Percentiles rank a stretch among this genome's conserved stretches.
These are phyloP conservation scores for Podargus strigoides DNA, from an alignment of 2,797 vertebrate species.

Conservation along the genomic window DNA sequence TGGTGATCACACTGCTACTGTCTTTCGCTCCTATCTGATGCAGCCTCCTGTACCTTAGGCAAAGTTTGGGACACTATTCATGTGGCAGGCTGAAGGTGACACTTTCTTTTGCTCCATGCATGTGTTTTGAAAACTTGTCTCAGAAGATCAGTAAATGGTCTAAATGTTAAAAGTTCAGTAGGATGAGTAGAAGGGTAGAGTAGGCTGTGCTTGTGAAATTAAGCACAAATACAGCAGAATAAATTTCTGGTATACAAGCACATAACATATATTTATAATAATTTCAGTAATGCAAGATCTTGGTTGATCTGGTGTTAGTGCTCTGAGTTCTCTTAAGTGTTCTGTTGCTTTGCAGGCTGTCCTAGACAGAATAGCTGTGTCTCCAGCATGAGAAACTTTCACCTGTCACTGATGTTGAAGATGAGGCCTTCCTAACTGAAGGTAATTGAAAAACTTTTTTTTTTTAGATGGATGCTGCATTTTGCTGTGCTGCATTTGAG, in stretches of 20 bases:
- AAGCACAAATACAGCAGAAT: background rate
- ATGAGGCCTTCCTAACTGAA: background rate
- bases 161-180: fast-evolving
- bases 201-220: background rate
- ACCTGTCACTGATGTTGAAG: background rate
- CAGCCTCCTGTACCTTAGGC: constrained; percentile 40
- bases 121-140: background rate
- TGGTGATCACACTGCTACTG: constrained; percentile 69
- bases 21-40: constrained; percentile 90
- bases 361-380: background rate
- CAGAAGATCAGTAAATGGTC: background rate
- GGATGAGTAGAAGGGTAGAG: background rate
- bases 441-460: background rate
- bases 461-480: background rate
- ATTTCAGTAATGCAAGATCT: background rate
- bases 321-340: background rate
- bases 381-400: background rate
- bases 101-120: fast-evolving
- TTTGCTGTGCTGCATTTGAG: background rate
- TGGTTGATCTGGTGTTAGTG: background rate
- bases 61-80: background rate
- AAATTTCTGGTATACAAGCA: too few species aligned
- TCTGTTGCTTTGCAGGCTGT: background rate
- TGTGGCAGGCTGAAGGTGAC: background rate
- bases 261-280: too few species aligned